These are phyloP conservation scores for Horisme vitalbata DNA, from an alignment of 2,888 invertebrate genomes.

Conservation along the genomic window DNA sequence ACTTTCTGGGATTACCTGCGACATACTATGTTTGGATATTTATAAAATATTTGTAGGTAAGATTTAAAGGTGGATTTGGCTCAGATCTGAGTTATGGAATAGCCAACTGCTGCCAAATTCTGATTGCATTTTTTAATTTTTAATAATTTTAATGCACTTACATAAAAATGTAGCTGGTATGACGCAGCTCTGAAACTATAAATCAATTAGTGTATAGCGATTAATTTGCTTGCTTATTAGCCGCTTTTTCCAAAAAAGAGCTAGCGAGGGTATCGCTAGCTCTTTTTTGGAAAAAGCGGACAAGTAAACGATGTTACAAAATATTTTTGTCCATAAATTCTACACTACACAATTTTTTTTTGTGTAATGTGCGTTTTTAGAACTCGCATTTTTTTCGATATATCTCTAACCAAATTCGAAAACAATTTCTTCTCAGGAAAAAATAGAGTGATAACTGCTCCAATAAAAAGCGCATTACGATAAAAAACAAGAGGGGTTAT, in stretches of 20 bases:
- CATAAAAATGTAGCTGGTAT: too few species aligned
- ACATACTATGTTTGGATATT: constrained; percentile 20
- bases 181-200: too few species aligned
- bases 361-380: too few species aligned
- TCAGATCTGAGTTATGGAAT: constrained; percentile 13
- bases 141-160: not conserved
- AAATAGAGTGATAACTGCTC: constrained; percentile 30
- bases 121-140: constrained; percentile 17
- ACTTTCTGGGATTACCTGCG: constrained; percentile 27
- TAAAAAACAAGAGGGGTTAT: constrained; percentile 55
- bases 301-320: too few species aligned
- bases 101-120: constrained; percentile 28
- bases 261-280: too few species aligned
- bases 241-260: too few species aligned
- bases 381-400: not conserved
- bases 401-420: not conserved
- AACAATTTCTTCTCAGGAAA: not conserved
- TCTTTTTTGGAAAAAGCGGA: too few species aligned
- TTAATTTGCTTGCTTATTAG: too few species aligned
- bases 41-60: constrained; percentile 19
- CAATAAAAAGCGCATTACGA: constrained; percentile 38
- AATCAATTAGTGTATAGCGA: too few species aligned
- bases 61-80: constrained; percentile 29
- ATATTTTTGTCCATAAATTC: too few species aligned
- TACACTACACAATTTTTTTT: too few species aligned